Conservation (phyloP, 1,140 invertebrate genomes). For the Lepidostoma basale region DNA sequence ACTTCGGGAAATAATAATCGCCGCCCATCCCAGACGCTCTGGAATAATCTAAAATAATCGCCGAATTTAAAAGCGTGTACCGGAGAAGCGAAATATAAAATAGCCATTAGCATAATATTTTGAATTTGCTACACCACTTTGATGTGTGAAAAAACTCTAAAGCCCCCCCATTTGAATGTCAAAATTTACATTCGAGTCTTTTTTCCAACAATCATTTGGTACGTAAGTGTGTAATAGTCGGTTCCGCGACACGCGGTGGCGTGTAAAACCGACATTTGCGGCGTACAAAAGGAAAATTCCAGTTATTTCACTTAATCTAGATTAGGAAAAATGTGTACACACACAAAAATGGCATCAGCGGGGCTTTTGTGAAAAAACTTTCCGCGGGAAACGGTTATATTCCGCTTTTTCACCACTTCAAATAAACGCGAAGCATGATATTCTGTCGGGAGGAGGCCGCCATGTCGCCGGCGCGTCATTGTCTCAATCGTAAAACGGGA, state of each 20-base stretch:
- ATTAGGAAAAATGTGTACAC: slow-evolving; percentile 37
- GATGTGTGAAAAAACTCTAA: slow-evolving; percentile 6
- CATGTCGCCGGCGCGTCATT: slow-evolving; percentile 1
- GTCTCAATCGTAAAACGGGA: slow-evolving; percentile 1
- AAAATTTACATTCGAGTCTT: slow-evolving; percentile 19
- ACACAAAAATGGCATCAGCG: slow-evolving; percentile 19
- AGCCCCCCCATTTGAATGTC: slow-evolving; percentile 16
- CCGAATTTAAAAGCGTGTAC: not conserved
- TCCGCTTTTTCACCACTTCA: slow-evolving; percentile 7
- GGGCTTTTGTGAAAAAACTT: slow-evolving; percentile 19
- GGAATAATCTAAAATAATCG: not conserved
- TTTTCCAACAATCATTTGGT: slow-evolving; percentile 18
- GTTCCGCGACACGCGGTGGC: slow-evolving; percentile 28
- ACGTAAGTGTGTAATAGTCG: slow-evolving; percentile 13
- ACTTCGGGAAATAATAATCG: too few species aligned
- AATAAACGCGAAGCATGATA: slow-evolving; percentile 20
- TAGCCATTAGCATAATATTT: too few species aligned
- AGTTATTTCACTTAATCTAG: slow-evolving; percentile 42
- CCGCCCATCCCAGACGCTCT: too few species aligned
- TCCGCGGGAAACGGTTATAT: slow-evolving; percentile 6
- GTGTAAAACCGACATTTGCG: slow-evolving; percentile 35
- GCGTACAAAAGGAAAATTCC: slow-evolving; percentile 37
- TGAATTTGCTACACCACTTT: slow-evolving; percentile 20
- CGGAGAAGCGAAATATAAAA: not conserved
- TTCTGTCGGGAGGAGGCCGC: not conserved